Percentiles rank a stretch among this genome's conserved stretches.
Conservation (phyloP, 2,113 vertebrate species). For the Heterocephalus glaber region DNA sequence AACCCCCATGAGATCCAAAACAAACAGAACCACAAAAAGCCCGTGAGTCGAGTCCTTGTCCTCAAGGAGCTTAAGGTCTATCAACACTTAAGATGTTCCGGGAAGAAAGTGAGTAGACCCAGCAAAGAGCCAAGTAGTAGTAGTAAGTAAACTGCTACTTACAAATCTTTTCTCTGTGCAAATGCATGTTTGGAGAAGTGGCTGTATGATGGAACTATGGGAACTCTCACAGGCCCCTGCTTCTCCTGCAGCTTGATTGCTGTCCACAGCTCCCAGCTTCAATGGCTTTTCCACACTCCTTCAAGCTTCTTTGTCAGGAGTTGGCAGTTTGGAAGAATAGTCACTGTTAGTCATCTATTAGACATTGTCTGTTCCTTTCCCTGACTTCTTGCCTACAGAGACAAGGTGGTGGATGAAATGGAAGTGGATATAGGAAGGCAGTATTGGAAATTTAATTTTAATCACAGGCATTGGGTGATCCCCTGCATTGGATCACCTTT, state of each 20-base stretch:
- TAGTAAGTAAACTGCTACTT: background rate
- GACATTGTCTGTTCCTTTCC: background rate
- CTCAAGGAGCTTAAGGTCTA: background rate
- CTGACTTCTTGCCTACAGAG: background rate
- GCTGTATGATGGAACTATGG: background rate
- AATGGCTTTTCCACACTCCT: too few species aligned
- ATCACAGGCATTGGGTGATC: background rate
- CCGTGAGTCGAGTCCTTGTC: background rate
- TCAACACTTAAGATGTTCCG: background rate
- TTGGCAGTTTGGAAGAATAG: background rate
- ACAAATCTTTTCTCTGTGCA: background rate
- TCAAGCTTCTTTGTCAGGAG: background rate
- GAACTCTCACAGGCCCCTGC: background rate
- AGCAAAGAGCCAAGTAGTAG: background rate
- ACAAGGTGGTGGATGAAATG: background rate
- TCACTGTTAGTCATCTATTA: background rate
- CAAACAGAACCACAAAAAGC: background rate
- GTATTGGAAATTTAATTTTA: background rate
- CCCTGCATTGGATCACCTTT: background rate
- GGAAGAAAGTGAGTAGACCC: background rate
- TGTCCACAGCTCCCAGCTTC: background rate
- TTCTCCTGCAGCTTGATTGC: background rate
- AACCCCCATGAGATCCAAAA: background rate
- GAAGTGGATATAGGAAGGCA: background rate
- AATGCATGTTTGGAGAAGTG: background rate